Evolutionary conservation across 2,797 vertebrate genomes (phyloP), one percentile per base, ranked within the genome.

Genomic region (Pseudochromis fuscus): DNA sequence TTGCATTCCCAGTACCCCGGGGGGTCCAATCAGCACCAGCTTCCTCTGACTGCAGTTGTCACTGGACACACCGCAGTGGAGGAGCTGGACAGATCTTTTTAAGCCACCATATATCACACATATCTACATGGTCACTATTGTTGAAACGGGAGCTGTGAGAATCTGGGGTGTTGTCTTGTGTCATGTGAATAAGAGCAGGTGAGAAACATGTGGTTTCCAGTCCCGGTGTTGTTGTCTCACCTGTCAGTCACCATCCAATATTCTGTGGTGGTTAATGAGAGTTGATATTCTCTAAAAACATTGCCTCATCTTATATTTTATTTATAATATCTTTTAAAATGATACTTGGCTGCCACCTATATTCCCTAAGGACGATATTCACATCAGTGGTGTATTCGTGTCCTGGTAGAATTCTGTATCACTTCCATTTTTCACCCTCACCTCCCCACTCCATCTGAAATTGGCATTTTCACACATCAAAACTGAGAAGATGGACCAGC

Each of bases 21-120:
- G 76, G 67, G 51, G 67, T 76, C 77, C 66, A 81, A 64, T 88
- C 82, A 81, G 56, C 67, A 72, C 30, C 46, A 67, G 53, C 49
- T 45, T 67, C 24, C 28, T 38, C 49, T 31, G 55, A 60, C 82
- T 66, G n/a, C 50, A 72, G 45, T 75, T 23, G 57, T 37, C 40
- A 46, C 49, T 57, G 53, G 19, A 44, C 13, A 49, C 48, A 51
- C 5, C 21, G 35, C 55, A 25, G 30, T 23, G 31, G 10, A 23
- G 44, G 12, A 66, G 23, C 33, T 51, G 11, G 23, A 48, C 35
- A 55, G 25, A 18, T 27, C 12, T 35, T 40, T 69, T 49, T 21
- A 56, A 62, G 19, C 4, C 6, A 35, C 2, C 9, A 6, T 2
- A 37, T 12, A 35, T 18, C 4, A 37, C 45, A 21, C 24, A 51